Evolutionary conservation across 1,140 invertebrate genomes (phyloP).

Genomic region (Anoplophora glabripennis): DNA sequence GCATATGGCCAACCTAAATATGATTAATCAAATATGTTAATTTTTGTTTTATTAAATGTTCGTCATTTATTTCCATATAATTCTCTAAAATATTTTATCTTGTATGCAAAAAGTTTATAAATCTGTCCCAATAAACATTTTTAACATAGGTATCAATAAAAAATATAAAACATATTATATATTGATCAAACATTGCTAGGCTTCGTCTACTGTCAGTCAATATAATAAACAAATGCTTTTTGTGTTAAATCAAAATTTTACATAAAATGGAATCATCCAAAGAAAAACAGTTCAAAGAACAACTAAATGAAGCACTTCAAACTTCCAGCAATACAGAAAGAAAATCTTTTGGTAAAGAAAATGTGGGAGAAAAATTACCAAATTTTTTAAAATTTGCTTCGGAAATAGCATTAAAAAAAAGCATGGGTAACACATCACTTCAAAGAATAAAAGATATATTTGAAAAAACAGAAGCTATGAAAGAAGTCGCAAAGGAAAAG

Average conservation of each 20-base stretch:
- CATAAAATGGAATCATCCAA: constrained; percentile 8
- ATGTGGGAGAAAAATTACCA: not conserved
- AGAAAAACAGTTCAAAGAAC: constrained; percentile 15
- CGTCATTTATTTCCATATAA: too few species aligned
- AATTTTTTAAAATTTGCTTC: not conserved
- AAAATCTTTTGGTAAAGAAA: not conserved
- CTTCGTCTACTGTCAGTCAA: not conserved
- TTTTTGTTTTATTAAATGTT: not conserved
- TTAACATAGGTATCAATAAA: too few species aligned
- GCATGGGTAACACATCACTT: constrained; percentile 13
- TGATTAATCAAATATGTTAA: not conserved
- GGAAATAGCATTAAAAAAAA: constrained; percentile 8
- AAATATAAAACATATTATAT: not conserved
- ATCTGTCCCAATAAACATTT: too few species aligned
- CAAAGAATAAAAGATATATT: constrained; percentile 31
- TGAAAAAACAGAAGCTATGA: constrained; percentile 41
- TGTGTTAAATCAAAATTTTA: constrained; percentile 4
- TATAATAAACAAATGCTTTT: constrained; percentile 2
- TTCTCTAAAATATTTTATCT: too few species aligned
- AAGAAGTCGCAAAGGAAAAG: constrained; percentile 30
- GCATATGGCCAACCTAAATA: constrained; percentile 78
- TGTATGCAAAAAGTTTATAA: too few species aligned
- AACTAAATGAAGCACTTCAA: constrained; percentile 9
- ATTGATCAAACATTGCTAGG: constrained; percentile 16
- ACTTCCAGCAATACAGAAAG: not conserved